phyloP scores from a whole-genome alignment of 2,888 invertebrate species.

The Hydraecia micacea region DNA sequence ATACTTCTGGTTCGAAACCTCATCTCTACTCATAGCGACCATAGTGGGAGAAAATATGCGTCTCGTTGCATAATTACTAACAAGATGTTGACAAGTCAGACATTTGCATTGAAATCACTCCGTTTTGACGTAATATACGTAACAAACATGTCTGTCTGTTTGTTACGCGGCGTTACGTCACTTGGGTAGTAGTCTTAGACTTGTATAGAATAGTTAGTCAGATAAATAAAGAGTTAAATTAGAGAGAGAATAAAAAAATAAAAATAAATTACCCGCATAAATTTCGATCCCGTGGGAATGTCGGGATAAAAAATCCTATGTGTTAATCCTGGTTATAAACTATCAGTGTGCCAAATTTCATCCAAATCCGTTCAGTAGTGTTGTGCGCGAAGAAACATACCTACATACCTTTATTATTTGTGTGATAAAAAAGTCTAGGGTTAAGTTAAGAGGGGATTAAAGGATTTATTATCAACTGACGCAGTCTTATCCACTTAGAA shows the following conservation, averaged over 20 bases:
- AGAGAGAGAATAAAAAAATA: too few species aligned
- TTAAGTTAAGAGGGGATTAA: background rate
- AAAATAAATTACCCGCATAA: too few species aligned
- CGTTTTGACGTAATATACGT: slow-evolving; percentile 41
- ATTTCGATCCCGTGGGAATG: too few species aligned
- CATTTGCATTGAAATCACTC: slow-evolving; percentile 45
- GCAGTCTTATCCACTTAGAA: background rate
- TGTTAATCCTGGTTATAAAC: too few species aligned
- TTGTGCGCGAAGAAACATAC: too few species aligned
- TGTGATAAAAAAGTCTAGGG: background rate
- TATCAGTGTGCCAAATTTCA: too few species aligned
- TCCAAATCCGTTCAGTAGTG: too few species aligned
- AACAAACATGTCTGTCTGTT: slow-evolving; percentile 32
- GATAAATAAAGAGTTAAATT: too few species aligned
- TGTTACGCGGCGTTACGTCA: slow-evolving; percentile 21
- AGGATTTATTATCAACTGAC: slow-evolving; percentile 1
- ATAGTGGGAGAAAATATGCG: slow-evolving; percentile 30
- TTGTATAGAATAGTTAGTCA: background rate
- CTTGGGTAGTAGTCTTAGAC: too few species aligned
- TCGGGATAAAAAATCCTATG: too few species aligned
- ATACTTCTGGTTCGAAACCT: background rate
- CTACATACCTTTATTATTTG: too few species aligned
- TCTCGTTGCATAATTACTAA: slow-evolving; percentile 33
- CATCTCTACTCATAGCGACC: background rate
- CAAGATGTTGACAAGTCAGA: slow-evolving; percentile 24